phyloP scores from a whole-genome alignment of 2,113 vertebrate genomes.

The Ophthalmolycus amberensis region DNA sequence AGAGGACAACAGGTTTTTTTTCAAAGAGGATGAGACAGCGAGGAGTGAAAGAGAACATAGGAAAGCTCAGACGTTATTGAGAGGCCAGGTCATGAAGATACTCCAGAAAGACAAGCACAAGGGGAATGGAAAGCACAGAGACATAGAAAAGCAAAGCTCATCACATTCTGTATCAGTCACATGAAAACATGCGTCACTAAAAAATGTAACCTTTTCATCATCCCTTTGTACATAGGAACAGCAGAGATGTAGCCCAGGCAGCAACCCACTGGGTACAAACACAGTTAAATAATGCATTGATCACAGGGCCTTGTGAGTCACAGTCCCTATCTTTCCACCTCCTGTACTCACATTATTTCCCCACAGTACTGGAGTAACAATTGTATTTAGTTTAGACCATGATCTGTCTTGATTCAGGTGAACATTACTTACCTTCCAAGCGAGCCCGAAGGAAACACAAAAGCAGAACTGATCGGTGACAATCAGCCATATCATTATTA shows the following conservation, averaged over 20 bases:
- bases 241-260: slow-evolving; percentile 1
- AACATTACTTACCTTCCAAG: slow-evolving; percentile 27
- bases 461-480: slow-evolving; percentile 49
- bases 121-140: slow-evolving; percentile 1
- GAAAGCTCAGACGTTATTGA: slow-evolving; percentile 17
- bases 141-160: slow-evolving; percentile 21
- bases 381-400: slow-evolving; percentile 50
- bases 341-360: slow-evolving; percentile 51
- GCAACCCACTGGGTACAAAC: slow-evolving; percentile 9
- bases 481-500: slow-evolving; percentile 42
- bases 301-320: slow-evolving; percentile 44
- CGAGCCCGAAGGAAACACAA: slow-evolving; percentile 34
- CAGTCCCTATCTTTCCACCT: slow-evolving; percentile 24
- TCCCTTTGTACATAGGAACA: slow-evolving; percentile 15
- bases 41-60: neutral
- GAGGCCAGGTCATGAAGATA: slow-evolving; percentile 2
- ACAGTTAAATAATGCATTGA: slow-evolving; percentile 64
- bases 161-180: slow-evolving; percentile 43
- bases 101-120: neutral
- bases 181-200: slow-evolving; percentile 56
- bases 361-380: slow-evolving; percentile 36
- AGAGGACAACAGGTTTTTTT: neutral
- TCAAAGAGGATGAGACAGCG: neutral
- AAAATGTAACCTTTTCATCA: slow-evolving; percentile 40
- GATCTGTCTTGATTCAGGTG: slow-evolving; percentile 28